phyloP scores from a whole-genome alignment of 1,140 invertebrate genomes.

The Pogonomyrmex barbatus region DNA sequence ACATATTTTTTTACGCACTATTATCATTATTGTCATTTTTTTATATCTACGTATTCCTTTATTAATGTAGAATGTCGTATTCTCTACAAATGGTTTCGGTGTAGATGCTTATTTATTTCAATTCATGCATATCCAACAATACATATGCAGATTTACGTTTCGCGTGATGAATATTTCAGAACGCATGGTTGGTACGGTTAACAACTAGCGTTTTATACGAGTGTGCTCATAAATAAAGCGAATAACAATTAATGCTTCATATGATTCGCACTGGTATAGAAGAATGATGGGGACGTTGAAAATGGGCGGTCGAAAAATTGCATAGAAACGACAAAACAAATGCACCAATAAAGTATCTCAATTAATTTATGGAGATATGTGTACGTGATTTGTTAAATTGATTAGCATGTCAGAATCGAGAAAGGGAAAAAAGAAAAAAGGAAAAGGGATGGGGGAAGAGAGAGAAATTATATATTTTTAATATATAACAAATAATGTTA shows the following conservation, averaged over 20 bases:
- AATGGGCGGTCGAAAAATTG: slow-evolving; percentile 40
- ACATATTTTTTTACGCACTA: not conserved
- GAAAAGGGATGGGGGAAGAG: not conserved
- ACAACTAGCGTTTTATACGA: slow-evolving; percentile 39
- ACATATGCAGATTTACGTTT: slow-evolving; percentile 7
- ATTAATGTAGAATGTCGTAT: not conserved
- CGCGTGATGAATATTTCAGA: slow-evolving; percentile 46
- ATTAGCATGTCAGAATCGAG: slow-evolving; percentile 19
- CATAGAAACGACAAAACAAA: slow-evolving; percentile 52
- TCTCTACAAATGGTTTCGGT: not conserved
- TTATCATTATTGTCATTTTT: not conserved
- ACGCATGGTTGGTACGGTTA: not conserved
- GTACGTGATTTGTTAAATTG: slow-evolving; percentile 46
- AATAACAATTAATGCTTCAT: slow-evolving; percentile 59
- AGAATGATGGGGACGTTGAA: slow-evolving; percentile 17
- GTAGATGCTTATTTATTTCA: slow-evolving; percentile 31
- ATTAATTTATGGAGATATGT: slow-evolving; percentile 43
- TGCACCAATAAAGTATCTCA: slow-evolving; percentile 44
- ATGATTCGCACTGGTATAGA: slow-evolving; percentile 34
- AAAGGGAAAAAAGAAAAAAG: not conserved
- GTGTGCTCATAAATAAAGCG: slow-evolving; percentile 38
- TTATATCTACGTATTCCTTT: not conserved
- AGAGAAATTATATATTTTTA: not conserved
- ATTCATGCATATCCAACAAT: not conserved
- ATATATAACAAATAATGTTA: slow-evolving; percentile 13